Conservation (phyloP, 92 coral and sea anemone genomes). For the Paramuricea clavata region DNA sequence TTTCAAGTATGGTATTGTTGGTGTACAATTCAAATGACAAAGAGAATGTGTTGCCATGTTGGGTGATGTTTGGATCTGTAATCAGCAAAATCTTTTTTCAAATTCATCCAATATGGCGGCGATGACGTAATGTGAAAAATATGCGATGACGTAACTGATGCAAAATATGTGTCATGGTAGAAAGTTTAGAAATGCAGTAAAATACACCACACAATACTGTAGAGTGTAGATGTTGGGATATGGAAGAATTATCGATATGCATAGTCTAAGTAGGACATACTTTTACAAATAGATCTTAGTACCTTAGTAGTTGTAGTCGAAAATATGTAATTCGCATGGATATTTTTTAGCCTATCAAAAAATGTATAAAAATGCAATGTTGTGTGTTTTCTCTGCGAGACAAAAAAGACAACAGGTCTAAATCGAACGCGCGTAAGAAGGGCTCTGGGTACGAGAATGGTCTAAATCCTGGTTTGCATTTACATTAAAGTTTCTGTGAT, state of each 20-base stretch:
- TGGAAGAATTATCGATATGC: not conserved
- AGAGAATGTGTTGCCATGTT: not conserved
- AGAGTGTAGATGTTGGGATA: not conserved
- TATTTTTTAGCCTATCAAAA: conserved; percentile 1
- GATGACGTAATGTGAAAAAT: no score
- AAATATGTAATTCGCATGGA: not conserved
- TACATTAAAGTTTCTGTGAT: no score
- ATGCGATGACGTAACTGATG: no score
- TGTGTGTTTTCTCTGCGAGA: not conserved
- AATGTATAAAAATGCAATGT: not conserved
- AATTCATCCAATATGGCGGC: not conserved
- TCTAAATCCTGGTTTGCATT: no score
- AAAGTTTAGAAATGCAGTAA: not conserved
- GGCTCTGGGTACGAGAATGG: no score
- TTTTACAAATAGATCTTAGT: no score
- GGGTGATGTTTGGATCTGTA: not conserved
- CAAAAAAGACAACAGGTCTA: no score
- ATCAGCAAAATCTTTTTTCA: no score
- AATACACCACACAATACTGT: no score
- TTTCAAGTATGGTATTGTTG: not conserved
- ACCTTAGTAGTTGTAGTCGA: not conserved
- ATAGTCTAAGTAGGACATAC: not conserved
- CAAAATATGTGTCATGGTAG: not conserved
- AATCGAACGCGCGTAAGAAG: no score
- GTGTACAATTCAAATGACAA: not conserved